Conservation (phyloP, 53 echinoderm and acorn worm genomes). For the Astropecten irregularis region DNA sequence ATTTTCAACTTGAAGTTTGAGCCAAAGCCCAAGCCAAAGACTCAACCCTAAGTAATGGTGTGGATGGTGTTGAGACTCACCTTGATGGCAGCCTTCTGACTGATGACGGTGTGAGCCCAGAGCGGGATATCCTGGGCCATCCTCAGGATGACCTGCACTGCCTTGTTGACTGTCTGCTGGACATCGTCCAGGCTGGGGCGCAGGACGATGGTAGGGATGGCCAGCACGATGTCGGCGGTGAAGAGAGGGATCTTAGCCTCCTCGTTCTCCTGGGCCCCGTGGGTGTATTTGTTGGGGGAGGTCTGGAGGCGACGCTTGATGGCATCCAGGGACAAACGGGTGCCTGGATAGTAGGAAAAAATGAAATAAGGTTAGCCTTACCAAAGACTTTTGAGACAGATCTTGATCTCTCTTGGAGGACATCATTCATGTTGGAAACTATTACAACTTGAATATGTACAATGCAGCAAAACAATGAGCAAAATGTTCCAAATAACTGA, state of each 20-base stretch:
- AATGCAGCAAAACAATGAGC: no score
- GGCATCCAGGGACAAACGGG: conserved; percentile 93
- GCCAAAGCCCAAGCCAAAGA: no score
- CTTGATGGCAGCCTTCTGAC: conserved; percentile 94
- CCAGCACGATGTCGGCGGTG: conserved; percentile 83
- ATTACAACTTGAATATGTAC: no score
- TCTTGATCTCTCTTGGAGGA: neutral
- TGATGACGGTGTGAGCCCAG: conserved; percentile 96
- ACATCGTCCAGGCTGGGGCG: conserved; percentile 90
- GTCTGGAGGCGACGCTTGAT: conserved; percentile 97
- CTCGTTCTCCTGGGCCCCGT: conserved; percentile 75
- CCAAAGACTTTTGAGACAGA: no score
- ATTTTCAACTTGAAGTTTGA: no score
- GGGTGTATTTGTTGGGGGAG: conserved; percentile 89
- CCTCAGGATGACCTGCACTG: conserved; percentile 92
- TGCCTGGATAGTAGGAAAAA: conserved; percentile 61
- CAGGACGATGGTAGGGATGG: conserved; percentile 93
- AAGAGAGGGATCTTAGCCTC: conserved; percentile 91
- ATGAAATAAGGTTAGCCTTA: neutral
- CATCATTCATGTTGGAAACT: no score
- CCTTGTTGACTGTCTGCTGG: conserved; percentile 92
- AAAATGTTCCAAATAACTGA: no score
- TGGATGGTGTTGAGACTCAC: conserved; percentile 61
- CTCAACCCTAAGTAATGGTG: no score
- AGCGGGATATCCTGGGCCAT: conserved; percentile 97